phyloP scores from a whole-genome alignment of 2,113 vertebrate species.

The Pygoscelis antarcticus region DNA sequence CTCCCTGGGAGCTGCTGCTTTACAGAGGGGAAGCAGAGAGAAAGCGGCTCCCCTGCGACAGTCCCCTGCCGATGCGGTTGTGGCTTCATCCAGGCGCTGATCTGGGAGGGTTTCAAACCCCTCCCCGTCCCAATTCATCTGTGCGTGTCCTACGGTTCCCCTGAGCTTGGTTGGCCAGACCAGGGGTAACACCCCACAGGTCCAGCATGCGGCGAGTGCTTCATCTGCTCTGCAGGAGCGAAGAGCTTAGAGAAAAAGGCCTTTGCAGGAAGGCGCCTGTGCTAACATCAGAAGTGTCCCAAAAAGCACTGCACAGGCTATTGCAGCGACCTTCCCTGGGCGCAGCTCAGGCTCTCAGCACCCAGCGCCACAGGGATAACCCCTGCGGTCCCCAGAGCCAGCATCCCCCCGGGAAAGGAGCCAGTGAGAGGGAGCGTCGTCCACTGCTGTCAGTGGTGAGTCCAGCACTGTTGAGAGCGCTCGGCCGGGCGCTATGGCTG shows the following conservation, averaged over 20 bases:
- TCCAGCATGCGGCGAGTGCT: rapidly evolving
- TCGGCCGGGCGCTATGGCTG: neutral
- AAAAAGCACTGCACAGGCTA: neutral
- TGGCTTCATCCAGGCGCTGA: neutral
- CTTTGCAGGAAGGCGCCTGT: neutral
- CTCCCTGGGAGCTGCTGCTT: neutral
- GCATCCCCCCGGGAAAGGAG: neutral
- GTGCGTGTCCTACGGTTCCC: rapidly evolving
- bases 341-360: neutral
- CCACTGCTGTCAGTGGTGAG: neutral
- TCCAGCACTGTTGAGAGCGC: neutral
- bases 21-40: neutral
- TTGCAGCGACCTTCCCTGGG: neutral
- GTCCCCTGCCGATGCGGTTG: neutral
- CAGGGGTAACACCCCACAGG: neutral
- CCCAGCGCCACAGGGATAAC: neutral
- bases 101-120: neutral
- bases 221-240: neutral
- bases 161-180: neutral
- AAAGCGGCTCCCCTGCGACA: neutral
- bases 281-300: neutral
- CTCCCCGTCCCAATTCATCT: rapidly evolving
- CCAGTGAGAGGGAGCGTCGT: neutral
- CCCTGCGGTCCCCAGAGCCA: neutral
- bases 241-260: neutral